These are phyloP conservation scores for Griposia aprilina DNA, from an alignment of 2,888 invertebrate species.

Conservation along the genomic window DNA sequence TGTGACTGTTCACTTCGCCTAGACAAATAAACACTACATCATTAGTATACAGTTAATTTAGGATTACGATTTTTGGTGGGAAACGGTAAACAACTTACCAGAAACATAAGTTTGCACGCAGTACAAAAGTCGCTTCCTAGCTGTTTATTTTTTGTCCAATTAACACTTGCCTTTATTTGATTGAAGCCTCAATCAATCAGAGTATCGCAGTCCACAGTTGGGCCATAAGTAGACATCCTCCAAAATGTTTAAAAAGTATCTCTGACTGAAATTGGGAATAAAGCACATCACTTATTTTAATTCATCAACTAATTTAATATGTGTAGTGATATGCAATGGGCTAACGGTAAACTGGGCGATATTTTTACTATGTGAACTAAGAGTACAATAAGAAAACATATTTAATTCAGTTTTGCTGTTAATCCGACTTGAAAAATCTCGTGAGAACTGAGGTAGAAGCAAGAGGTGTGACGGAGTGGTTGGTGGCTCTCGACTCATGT, in stretches of 20 bases:
- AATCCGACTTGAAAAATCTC: conserved; percentile 68
- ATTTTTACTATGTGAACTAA: conserved; percentile 60
- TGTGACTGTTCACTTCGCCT: conserved; percentile 58
- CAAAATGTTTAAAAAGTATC: background rate
- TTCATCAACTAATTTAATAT: conserved; percentile 17
- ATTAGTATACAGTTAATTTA: conserved; percentile 59
- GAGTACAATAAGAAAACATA: conserved; percentile 55
- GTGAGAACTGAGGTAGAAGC: conserved; percentile 68
- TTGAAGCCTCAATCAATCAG: background rate
- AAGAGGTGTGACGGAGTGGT: conserved; percentile 72
- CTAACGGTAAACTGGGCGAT: conserved; percentile 23
- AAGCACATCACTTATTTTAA: background rate
- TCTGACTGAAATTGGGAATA: background rate
- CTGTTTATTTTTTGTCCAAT: background rate
- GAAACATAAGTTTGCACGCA: background rate
- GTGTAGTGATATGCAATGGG: conserved; percentile 21
- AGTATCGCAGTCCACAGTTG: background rate
- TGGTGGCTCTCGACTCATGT: conserved; percentile 64
- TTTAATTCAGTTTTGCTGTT: conserved; percentile 65
- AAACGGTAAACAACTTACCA: conserved; percentile 12
- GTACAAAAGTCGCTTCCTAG: background rate
- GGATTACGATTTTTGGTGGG: conserved; percentile 21
- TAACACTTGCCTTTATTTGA: background rate
- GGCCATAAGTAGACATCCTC: background rate
- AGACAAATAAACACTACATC: conserved; percentile 52